Base-by-base conservation (phyloP, 2,888 invertebrate genomes). In the Camponotus fellah region DNA sequence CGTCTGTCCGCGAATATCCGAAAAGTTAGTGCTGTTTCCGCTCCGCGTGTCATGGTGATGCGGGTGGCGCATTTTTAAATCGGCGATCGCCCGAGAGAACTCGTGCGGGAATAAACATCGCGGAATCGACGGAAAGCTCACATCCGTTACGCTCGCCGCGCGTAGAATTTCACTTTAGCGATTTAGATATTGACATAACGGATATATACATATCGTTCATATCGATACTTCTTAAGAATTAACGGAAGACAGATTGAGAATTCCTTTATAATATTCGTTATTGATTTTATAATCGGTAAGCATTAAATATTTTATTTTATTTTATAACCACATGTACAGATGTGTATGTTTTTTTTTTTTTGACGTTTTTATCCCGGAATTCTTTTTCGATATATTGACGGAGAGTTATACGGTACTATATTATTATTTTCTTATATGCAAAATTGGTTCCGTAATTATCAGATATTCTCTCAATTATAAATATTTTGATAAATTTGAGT, bases 51-150 rank as follows among this genome's bases (percentile, higher is more conserved):
- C 71, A 66, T 74, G 81, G 89, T 85, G 85, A 89, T 85, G 83
- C 88, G 89, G 83, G 86, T 79, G 85, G 71, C 83, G 85, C 79
- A 89, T 88, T 90, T 89, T 90, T 86, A 89, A 89, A 89, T 90
- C 88, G 88, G 68, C 84, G 40, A 64, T 60, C 75, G 46, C 71
- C 43, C 81, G 80, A 66, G 83, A 82, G 79, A 80, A 80, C 37
- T 46, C 37, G 58, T 34, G 34, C 21, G 74, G 79, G 60, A 80
- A 80, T 80, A 80, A 72, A 72, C 72, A 80, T 80, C 74, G 72
- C 58, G 17, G 17, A 49, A 79, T 79, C 72, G 72, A 43, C 58
- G 26, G 58, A 5, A 58, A 58, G 43, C 43, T 58, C 34, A 17
- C 43, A 80, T 74, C 60, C 34, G 74, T 72, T 74, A 71, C 60